Conservation (phyloP, 1,140 invertebrate species). For the Bilobella aurantiaca region DNA sequence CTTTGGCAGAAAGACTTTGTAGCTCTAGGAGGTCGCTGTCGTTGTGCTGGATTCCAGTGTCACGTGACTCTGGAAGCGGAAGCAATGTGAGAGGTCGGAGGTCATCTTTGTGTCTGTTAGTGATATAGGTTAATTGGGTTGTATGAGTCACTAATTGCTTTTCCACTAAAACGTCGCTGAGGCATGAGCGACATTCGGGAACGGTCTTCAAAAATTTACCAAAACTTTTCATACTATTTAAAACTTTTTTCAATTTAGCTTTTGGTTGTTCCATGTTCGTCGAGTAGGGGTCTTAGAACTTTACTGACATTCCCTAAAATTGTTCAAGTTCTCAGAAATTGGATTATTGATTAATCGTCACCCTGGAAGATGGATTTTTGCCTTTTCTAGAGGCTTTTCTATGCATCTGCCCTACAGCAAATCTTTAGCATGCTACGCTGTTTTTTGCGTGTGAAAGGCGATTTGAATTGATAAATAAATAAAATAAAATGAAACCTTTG, state of each 20-base stretch:
- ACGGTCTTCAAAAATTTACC: neutral
- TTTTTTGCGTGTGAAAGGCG: too few species aligned
- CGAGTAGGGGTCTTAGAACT: too few species aligned
- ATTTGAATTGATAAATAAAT: too few species aligned
- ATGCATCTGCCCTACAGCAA: too few species aligned
- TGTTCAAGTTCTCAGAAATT: too few species aligned
- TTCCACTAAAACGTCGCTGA: neutral
- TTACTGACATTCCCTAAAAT: too few species aligned
- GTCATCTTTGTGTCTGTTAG: neutral
- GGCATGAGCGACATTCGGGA: neutral
- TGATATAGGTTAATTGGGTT: neutral
- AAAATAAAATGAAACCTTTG: too few species aligned
- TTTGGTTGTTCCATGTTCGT: neutral
- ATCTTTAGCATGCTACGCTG: too few species aligned
- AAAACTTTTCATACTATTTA: neutral
- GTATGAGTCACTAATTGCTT: neutral
- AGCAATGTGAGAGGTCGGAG: neutral
- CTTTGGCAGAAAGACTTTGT: neutral
- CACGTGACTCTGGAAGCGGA: neutral
- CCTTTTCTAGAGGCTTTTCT: too few species aligned
- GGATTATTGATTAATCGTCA: too few species aligned
- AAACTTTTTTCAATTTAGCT: neutral
- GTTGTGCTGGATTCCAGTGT: neutral
- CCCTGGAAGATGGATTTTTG: too few species aligned
- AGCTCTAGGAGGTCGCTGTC: neutral